phyloP scores from a whole-genome alignment of 2,797 vertebrate genomes.

The Trachops cirrhosus region DNA sequence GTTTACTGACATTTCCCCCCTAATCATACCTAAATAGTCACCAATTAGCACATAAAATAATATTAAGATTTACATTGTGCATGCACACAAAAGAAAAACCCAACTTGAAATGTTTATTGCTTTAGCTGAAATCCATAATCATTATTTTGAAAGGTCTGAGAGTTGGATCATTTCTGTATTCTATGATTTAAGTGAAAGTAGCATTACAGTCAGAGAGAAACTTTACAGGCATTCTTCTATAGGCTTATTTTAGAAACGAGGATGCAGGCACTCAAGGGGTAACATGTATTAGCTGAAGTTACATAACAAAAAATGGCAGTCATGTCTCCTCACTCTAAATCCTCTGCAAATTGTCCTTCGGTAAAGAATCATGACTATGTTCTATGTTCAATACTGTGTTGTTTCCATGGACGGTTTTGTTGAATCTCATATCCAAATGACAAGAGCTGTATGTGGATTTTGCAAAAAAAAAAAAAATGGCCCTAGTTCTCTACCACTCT shows the following conservation, averaged over 20 bases:
- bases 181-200: neutral
- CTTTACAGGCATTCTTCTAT: neutral
- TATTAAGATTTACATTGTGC: neutral
- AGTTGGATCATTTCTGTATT: neutral
- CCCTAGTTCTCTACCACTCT: neutral
- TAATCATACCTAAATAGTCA: constrained; percentile 31
- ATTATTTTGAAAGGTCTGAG: neutral
- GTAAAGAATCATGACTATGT: neutral
- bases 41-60: constrained; percentile 21
- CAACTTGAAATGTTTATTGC: neutral
- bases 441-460: neutral
- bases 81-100: neutral
- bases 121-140: neutral
- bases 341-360: neutral
- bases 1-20: neutral
- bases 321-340: neutral
- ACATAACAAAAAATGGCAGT: neutral
- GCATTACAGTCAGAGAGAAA: neutral
- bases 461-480: neutral
- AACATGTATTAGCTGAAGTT: neutral
- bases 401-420: neutral
- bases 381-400: neutral
- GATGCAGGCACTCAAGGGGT: neutral
- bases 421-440: neutral
- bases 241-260: neutral